Conservation (phyloP, 2,888 invertebrate genomes). For the Tenthredo notha region DNA sequence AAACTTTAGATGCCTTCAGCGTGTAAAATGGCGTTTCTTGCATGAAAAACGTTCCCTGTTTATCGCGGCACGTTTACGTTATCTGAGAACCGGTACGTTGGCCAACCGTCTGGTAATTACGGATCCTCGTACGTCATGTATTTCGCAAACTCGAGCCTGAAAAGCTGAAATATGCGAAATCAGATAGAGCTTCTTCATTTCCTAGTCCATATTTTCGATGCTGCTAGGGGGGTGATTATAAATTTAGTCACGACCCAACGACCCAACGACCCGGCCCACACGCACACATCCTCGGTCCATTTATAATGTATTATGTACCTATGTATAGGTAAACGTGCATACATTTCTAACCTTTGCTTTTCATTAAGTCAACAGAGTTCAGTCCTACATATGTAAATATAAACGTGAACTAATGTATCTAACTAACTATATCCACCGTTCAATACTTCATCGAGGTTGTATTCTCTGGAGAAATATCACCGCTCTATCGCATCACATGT, state of each 20-base stretch:
- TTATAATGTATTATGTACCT: constrained; percentile 8
- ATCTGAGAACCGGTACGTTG: constrained; percentile 66
- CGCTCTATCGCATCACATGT: neutral
- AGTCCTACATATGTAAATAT: constrained; percentile 43
- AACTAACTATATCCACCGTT: constrained; percentile 21
- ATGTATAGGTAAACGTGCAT: neutral
- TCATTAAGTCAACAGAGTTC: constrained; percentile 49
- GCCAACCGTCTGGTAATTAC: constrained; percentile 47
- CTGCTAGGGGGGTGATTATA: constrained; percentile 34
- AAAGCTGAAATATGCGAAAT: constrained; percentile 46
- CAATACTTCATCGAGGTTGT: constrained; percentile 16
- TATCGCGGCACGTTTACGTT: constrained; percentile 73
- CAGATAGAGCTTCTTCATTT: constrained; percentile 52
- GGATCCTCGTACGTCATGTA: constrained; percentile 50
- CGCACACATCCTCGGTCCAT: constrained; percentile 10
- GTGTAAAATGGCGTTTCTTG: constrained; percentile 9
- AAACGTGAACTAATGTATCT: constrained; percentile 45
- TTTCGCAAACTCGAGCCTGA: constrained; percentile 23
- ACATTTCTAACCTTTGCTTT: constrained; percentile 42
- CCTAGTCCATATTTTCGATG: constrained; percentile 50
- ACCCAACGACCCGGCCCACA: constrained; percentile 32
- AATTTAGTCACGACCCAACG: constrained; percentile 51
- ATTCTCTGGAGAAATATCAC: neutral
- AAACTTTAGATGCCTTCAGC: neutral
- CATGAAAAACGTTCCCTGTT: constrained; percentile 71